Base-by-base conservation (phyloP, 2,113 vertebrate genomes). In the Perca schrenkii region DNA sequence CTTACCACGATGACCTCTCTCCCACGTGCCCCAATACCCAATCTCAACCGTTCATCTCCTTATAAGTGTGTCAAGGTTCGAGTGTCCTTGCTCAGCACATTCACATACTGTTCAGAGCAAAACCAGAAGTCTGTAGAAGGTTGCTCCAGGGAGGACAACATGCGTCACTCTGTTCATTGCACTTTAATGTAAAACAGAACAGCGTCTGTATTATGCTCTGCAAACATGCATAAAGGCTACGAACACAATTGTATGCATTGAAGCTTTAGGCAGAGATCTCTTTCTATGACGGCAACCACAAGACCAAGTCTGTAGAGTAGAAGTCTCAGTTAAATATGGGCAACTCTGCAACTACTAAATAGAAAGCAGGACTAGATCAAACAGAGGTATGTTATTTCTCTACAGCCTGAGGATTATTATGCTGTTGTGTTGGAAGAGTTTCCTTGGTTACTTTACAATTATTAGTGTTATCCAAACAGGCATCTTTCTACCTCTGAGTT, bases 31-130 rank as follows among this genome's bases (percentile, higher is more conserved):
- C 61, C 15, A 28, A 14, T 43, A 40, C 65, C 56, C 78, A n/a
- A 61, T 78, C 31, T 1, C 47, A 66, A 22, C 53, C 31, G 10
- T 60, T 56, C 31, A 31, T n/a, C 11, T 40, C 65, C 61, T 62
- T 57, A 69, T 21, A 83, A 86, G 71, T 71, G 61, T 84, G 84
- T 89, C 86, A 77, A 73, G 79, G 77, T 68, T 89, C 17, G 6
- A 67, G 49, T 78, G 88, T 83, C 85, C 70, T 84, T 83, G 60
- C 16, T 46, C 21, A 57, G 53, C n/a, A 61, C 43, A 50, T 22
- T 17, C 12, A n/a, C 19, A 6, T 28, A 34, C 6, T 13, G 54
- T 34, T 49, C 17, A 73, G 40, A 66, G 22, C 22, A 34, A 57
- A 53, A 64, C 22, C 19, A 68, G 21, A 74, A 60, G 68, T 25